Conservation (phyloP, 2,888 invertebrate species). For the Drosophila pullipes region DNA sequence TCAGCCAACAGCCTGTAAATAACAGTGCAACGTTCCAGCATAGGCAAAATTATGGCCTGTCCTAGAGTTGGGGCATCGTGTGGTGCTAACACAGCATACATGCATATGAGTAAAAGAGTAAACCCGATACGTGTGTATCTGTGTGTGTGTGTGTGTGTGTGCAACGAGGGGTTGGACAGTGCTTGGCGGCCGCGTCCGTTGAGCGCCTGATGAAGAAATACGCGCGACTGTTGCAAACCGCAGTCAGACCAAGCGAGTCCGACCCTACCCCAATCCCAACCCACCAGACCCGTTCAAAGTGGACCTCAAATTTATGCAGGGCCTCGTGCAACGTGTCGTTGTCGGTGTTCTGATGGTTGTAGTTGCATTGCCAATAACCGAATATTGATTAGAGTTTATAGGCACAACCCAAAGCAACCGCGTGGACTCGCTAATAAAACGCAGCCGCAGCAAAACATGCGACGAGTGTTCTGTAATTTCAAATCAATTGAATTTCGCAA, state of each 20-base stretch:
- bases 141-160: constrained; percentile 1
- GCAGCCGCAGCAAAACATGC: constrained; percentile 21
- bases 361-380: constrained; percentile 74
- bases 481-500: constrained; percentile 8
- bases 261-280: not conserved
- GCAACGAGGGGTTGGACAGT: constrained; percentile 47
- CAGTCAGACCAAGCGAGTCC: constrained; percentile 51
- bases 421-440: constrained; percentile 35
- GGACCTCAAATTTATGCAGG: constrained; percentile 66
- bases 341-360: constrained; percentile 33
- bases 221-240: constrained; percentile 70
- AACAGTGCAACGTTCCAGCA: constrained; percentile 49
- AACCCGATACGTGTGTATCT: not conserved
- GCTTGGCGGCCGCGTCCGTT: constrained; percentile 62
- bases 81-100: constrained; percentile 19
- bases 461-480: constrained; percentile 8
- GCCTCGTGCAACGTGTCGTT: constrained; percentile 42
- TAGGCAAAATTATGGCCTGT: constrained; percentile 61
- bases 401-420: constrained; percentile 30
- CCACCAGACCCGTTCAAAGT: constrained; percentile 7
- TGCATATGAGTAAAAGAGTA: constrained; percentile 24
- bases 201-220: constrained; percentile 67
- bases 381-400: constrained; percentile 80
- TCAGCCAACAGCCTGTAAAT: constrained; percentile 57
- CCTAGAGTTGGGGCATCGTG: constrained; percentile 4